Conservation (phyloP, 2,888 invertebrate genomes). For the Caradrina kadenii region DNA sequence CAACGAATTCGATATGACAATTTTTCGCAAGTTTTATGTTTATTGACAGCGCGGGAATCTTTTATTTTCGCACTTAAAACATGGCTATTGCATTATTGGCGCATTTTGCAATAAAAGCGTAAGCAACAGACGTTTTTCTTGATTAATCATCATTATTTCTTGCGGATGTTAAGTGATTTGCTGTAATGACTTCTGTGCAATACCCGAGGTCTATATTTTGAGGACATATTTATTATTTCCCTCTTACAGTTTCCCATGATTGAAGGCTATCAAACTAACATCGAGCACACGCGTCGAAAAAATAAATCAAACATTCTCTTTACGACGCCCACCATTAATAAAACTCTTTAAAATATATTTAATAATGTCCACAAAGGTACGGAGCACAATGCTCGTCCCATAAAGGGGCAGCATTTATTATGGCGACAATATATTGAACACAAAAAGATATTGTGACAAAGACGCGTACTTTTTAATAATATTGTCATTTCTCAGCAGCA, state of each 20-base stretch:
- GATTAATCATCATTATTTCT: constrained; percentile 15
- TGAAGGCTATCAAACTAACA: constrained; percentile 83
- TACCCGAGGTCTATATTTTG: constrained; percentile 6
- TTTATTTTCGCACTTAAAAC: constrained; percentile 41
- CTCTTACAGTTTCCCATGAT: constrained; percentile 72
- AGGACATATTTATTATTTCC: constrained; percentile 18
- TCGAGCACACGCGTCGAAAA: constrained; percentile 89
- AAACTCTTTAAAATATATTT: constrained; percentile 91
- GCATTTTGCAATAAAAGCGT: constrained; percentile 38
- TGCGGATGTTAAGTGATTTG: constrained; percentile 24
- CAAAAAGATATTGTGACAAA: constrained; percentile 91
- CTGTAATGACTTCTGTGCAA: constrained; percentile 24
- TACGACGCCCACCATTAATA: constrained; percentile 90
- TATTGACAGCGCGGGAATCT: constrained; percentile 59
- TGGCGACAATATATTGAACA: constrained; percentile 90
- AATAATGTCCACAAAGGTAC: constrained; percentile 90
- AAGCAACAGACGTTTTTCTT: constrained; percentile 14
- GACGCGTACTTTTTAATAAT: constrained; percentile 90
- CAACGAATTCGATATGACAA: constrained; percentile 83
- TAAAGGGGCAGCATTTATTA: constrained; percentile 90
- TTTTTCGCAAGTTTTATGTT: constrained; percentile 79
- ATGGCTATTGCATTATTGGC: constrained; percentile 35
- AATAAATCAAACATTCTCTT: constrained; percentile 89
- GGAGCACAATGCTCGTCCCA: constrained; percentile 87
- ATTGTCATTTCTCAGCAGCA: constrained; percentile 91